These are phyloP conservation scores for Chloebia gouldiae DNA, from an alignment of 2,113 vertebrate species.

Conservation along the genomic window DNA sequence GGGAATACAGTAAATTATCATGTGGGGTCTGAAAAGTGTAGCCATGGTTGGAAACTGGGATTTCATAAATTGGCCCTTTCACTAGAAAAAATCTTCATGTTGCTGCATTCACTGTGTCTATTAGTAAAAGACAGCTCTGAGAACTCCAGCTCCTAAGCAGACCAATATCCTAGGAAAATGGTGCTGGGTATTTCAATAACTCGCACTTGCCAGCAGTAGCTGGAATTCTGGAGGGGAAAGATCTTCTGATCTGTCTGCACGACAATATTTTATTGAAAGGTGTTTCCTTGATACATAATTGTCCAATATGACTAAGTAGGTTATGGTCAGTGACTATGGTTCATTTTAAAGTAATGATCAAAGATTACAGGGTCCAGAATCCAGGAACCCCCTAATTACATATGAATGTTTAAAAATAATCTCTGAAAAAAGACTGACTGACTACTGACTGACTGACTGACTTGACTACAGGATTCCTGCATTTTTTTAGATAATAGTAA, in stretches of 20 bases:
- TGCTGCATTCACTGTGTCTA: not conserved
- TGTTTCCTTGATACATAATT: not conserved
- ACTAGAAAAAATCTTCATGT: not conserved
- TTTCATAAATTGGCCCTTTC: not conserved
- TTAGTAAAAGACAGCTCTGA: not conserved
- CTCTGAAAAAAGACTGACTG: not conserved
- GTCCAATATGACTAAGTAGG: not conserved
- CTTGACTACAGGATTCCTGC: not conserved
- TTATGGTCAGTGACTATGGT: not conserved
- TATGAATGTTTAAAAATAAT: not conserved
- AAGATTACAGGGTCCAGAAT: not conserved
- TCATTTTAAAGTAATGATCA: not conserved
- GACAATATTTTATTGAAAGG: not conserved
- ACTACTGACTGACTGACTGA: not conserved
- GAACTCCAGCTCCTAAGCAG: not conserved
- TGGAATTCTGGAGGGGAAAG: not conserved
- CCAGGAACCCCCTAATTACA: not conserved
- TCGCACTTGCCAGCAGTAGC: not conserved
- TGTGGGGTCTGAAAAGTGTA: not conserved
- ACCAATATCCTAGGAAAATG: not conserved
- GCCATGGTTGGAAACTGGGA: not conserved
- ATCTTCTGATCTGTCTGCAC: not conserved
- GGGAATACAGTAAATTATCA: not conserved
- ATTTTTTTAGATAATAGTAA: conserved; percentile 35
- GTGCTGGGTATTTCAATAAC: not conserved